A percentile compares a stretch with the other conserved stretches of the same genome.
These are phyloP conservation scores for Spilosoma lubricipeda DNA, from an alignment of 2,888 invertebrate genomes.

Conservation along the genomic window DNA sequence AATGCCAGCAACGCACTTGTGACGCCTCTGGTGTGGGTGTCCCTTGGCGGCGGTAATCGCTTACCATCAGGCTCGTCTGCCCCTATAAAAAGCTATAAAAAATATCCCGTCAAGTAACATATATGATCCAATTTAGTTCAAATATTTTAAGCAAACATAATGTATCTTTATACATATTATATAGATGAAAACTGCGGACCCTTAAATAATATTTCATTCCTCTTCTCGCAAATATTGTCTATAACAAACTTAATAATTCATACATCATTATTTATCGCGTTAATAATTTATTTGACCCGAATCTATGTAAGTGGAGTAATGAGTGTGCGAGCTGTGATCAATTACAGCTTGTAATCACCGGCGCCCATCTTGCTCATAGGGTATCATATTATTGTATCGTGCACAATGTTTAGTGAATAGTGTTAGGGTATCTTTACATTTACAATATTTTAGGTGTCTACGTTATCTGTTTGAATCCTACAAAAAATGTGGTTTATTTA, in stretches of 20 bases:
- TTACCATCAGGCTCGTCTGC: too few species aligned
- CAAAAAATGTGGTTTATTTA: neutral
- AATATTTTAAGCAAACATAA: neutral
- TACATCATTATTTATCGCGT: slow-evolving; percentile 36
- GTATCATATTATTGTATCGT: slow-evolving; percentile 59
- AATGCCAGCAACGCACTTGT: too few species aligned
- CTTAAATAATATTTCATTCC: neutral
- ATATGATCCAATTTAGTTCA: too few species aligned
- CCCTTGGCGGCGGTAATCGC: too few species aligned
- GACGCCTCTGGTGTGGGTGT: too few species aligned
- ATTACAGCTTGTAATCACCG: slow-evolving; percentile 63
- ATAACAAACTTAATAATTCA: slow-evolving; percentile 9
- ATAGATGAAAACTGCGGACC: neutral
- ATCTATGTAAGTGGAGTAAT: slow-evolving; percentile 58
- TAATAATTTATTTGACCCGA: slow-evolving; percentile 64
- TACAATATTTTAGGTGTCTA: neutral
- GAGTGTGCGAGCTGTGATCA: slow-evolving; percentile 51
- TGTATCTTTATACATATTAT: neutral
- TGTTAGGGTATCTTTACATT: slow-evolving; percentile 22
- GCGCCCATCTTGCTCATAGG: slow-evolving; percentile 66
- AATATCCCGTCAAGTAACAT: too few species aligned
- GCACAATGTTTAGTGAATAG: slow-evolving; percentile 17
- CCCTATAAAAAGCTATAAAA: too few species aligned
- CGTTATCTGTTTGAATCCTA: neutral
- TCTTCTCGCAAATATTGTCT: neutral